Conservation (phyloP, 2,797 vertebrate species). For the Rhinophrynus dorsalis region DNA sequence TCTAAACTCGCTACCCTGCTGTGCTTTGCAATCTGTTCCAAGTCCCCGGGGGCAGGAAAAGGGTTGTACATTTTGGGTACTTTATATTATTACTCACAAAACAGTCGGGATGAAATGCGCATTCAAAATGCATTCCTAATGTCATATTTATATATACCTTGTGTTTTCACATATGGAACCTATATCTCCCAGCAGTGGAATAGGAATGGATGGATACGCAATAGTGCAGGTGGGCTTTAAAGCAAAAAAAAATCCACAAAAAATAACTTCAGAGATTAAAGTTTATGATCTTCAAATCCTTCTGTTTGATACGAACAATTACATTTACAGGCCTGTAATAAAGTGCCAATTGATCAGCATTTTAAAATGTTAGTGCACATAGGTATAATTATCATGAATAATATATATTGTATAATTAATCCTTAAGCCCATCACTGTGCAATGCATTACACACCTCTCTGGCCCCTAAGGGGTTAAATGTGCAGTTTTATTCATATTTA, state of each 20-base stretch:
- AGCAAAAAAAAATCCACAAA: too few species aligned
- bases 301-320: constrained; percentile 39
- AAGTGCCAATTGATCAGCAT: constrained; percentile 6
- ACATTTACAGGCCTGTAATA: constrained; percentile 19
- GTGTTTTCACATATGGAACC: constrained; percentile 41
- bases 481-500: too few species aligned
- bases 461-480: too few species aligned
- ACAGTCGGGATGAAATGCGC: constrained; percentile 7
- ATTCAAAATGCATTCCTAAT: constrained; percentile 13
- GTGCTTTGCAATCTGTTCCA: constrained; percentile 19
- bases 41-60: neutral
- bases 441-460: too few species aligned
- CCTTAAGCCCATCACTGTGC: too few species aligned
- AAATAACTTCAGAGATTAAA: constrained; percentile 26
- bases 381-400: too few species aligned
- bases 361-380: neutral
- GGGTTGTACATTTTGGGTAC: neutral
- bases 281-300: constrained; percentile 47
- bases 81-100: constrained; percentile 19
- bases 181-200: constrained; percentile 13
- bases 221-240: constrained; percentile 17
- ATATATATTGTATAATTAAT: too few species aligned
- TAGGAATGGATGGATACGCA: neutral
- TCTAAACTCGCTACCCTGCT: neutral
- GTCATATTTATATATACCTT: constrained; percentile 37